A percentile compares a stretch with the other conserved stretches of the same genome.
phyloP scores from a whole-genome alignment of 2,888 invertebrate genomes.

The Beris chalybata region DNA sequence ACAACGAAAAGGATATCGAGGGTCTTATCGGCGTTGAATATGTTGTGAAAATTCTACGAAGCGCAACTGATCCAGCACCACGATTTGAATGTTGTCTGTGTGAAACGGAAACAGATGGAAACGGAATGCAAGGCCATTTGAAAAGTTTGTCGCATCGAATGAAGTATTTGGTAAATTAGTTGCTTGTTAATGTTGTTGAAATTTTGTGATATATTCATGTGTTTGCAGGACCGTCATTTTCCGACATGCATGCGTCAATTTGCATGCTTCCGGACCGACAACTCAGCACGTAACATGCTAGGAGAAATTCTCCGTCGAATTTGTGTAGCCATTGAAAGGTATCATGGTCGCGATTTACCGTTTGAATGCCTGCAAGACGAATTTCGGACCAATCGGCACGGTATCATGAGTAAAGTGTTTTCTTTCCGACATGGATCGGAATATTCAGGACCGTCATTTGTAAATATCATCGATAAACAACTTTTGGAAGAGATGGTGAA shows the following conservation, averaged over 20 bases:
- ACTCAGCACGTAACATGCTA: conserved; percentile 60
- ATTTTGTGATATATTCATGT: conserved; percentile 29
- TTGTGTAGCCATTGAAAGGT: conserved; percentile 72
- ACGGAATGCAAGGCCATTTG: conserved; percentile 76
- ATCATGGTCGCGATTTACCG: conserved; percentile 71
- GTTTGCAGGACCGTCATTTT: conserved; percentile 50
- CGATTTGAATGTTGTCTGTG: conserved; percentile 76
- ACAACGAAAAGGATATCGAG: conserved; percentile 39
- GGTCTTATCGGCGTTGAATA: conserved; percentile 73
- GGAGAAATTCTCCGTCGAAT: conserved; percentile 59
- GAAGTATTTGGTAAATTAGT: conserved; percentile 65
- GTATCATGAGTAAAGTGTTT: conserved; percentile 66
- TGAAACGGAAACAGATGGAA: conserved; percentile 73
- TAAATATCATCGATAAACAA: conserved; percentile 57
- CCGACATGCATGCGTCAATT: conserved; percentile 63
- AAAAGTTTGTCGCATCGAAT: conserved; percentile 74
- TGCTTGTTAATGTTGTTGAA: no score
- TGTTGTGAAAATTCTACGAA: conserved; percentile 70
- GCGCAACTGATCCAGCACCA: conserved; percentile 66
- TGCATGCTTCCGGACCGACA: conserved; percentile 63
- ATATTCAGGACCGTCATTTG: conserved; percentile 61
- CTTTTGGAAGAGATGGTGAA: conserved; percentile 47
- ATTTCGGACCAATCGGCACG: conserved; percentile 65
- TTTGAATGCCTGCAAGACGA: conserved; percentile 68
- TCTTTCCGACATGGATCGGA: conserved; percentile 71